Evolutionary conservation across 2,797 vertebrate genomes (phyloP).

Genomic region (Cheirogaleus major): DNA sequence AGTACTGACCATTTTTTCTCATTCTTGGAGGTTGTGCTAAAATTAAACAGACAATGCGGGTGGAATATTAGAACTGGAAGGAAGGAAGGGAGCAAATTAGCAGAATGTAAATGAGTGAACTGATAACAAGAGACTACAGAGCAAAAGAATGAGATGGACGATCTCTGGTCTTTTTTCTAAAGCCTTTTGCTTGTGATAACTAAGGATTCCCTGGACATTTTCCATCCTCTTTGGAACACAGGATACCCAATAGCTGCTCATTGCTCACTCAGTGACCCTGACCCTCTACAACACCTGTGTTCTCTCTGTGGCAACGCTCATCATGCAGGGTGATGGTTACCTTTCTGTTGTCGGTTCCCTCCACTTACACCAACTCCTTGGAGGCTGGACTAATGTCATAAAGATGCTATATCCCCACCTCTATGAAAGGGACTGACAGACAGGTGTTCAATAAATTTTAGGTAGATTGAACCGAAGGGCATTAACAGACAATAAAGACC

Average conservation of each 20-base stretch:
- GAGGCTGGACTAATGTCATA: not conserved
- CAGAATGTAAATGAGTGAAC: not conserved
- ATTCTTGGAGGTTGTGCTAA: not conserved
- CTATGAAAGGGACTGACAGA: not conserved
- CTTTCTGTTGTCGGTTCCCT: not conserved
- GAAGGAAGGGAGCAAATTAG: not conserved
- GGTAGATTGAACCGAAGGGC: not conserved
- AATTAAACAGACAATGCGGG: constrained; percentile 37
- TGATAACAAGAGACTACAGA: constrained; percentile 20
- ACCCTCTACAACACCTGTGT: not conserved
- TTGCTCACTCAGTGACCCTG: not conserved
- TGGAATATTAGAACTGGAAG: not conserved
- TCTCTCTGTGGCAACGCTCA: not conserved
- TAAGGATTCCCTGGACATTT: not conserved
- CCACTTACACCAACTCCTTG: not conserved
- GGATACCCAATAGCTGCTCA: not conserved
- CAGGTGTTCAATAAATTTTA: not conserved
- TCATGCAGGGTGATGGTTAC: not conserved
- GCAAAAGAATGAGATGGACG: not conserved
- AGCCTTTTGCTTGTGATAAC: not conserved
- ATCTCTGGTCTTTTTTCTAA: not conserved
- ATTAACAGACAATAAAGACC: not conserved
- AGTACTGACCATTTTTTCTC: not conserved
- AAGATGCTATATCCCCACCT: not conserved
- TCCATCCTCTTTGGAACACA: not conserved